These are phyloP conservation scores for Bombus terrestris DNA, from an alignment of 1,140 invertebrate genomes.

Conservation along the genomic window DNA sequence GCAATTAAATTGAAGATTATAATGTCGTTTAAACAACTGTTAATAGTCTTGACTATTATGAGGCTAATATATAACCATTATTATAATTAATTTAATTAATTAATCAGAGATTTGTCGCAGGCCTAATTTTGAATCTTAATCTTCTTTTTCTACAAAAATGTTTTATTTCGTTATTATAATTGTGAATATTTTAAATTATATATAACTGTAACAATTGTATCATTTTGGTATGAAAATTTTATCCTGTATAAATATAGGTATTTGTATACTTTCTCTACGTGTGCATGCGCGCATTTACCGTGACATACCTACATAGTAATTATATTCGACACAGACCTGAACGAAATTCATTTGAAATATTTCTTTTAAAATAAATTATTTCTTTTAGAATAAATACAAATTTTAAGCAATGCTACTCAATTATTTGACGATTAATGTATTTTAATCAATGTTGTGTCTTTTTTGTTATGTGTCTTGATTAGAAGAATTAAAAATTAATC, in stretches of 20 bases:
- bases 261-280: slow-evolving; percentile 36
- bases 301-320: not conserved
- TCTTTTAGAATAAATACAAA: not conserved
- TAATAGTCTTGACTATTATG: no score
- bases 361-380: no score
- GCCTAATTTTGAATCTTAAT: not conserved
- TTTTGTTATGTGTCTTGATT: not conserved
- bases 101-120: no score
- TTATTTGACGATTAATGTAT: no score
- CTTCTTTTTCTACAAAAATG: not conserved
- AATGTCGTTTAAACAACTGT: no score
- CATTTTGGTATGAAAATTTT: not conserved
- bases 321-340: not conserved
- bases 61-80: no score
- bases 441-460: not conserved
- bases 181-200: slow-evolving; percentile 4
- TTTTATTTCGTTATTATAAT: not conserved
- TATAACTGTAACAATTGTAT: not conserved
- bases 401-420: not conserved
- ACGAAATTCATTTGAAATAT: not conserved
- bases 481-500: not conserved
- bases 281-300: no score
- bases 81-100: no score
- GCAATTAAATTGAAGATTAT: no score
- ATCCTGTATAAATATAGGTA: not conserved